phyloP scores from a whole-genome alignment of 2,113 vertebrate genomes.

The Spheniscus mendiculus region DNA sequence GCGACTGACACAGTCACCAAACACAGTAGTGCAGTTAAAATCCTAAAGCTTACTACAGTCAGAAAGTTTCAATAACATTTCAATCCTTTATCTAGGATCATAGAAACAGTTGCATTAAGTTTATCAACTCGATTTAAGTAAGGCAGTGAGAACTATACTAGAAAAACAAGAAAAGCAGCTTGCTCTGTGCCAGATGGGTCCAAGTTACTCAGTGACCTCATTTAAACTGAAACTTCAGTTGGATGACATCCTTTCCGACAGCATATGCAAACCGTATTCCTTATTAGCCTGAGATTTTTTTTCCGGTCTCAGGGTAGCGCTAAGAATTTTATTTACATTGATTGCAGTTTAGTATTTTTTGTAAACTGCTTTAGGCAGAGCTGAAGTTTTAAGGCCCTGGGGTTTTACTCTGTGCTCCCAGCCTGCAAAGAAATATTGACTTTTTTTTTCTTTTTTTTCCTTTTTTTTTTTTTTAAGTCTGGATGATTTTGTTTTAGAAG shows the following conservation, averaged over 20 bases:
- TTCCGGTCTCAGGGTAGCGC: conserved; percentile 80
- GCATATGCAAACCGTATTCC: conserved; percentile 79
- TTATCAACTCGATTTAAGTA: conserved; percentile 86
- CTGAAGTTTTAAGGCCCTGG: conserved; percentile 86
- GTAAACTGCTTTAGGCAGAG: conserved; percentile 88
- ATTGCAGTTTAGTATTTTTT: conserved; percentile 82
- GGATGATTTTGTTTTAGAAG: conserved; percentile 85
- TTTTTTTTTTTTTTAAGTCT: conserved; percentile 73
- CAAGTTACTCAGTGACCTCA: conserved; percentile 72
- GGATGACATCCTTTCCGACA: conserved; percentile 74
- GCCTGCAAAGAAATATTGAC: conserved; percentile 83
- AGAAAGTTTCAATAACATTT: conserved; percentile 75
- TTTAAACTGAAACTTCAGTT: conserved; percentile 75
- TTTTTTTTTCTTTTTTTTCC: conserved; percentile 40
- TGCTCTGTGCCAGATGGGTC: conserved; percentile 78
- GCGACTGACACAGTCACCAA: conserved; percentile 83
- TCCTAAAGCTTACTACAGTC: conserved; percentile 86
- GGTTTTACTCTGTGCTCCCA: conserved; percentile 87
- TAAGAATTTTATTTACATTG: conserved; percentile 83
- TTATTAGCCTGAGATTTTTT: conserved; percentile 81
- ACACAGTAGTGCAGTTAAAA: conserved; percentile 85
- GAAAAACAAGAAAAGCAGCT: conserved; percentile 81
- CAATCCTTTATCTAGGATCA: conserved; percentile 76
- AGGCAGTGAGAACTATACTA: conserved; percentile 88
- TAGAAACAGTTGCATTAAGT: conserved; percentile 86